These are phyloP conservation scores for Trachymyrmex cornetzi DNA, from an alignment of 1,140 invertebrate genomes.

Conservation along the genomic window DNA sequence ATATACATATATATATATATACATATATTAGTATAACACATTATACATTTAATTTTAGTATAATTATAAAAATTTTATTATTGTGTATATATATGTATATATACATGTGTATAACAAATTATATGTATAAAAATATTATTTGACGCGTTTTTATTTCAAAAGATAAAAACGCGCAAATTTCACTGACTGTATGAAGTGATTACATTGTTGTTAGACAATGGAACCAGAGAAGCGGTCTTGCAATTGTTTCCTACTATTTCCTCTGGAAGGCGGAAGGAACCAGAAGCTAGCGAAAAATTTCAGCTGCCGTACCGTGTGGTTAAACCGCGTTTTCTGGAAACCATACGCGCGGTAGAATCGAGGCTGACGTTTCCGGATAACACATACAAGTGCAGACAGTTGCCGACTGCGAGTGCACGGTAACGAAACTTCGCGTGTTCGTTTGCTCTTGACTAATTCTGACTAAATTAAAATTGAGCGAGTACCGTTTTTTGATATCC, in stretches of 20 bases:
- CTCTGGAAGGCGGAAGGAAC: constrained; percentile 1
- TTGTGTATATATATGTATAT: not conserved
- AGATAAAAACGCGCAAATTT: not conserved
- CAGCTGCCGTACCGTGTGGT: not conserved
- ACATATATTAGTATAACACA: not conserved
- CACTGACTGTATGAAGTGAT: not conserved
- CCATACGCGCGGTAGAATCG: constrained; percentile 34
- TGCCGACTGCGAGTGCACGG: not conserved
- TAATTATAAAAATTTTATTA: constrained; percentile 13
- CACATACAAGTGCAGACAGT: constrained; percentile 5
- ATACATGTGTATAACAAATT: not conserved
- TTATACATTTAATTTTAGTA: not conserved
- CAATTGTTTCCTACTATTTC: constrained; percentile 50
- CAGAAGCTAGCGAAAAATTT: constrained; percentile 39
- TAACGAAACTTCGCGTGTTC: not conserved
- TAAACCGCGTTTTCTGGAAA: constrained; percentile 38
- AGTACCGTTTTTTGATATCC: not conserved
- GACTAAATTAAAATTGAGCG: constrained; percentile 42
- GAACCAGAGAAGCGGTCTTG: not conserved
- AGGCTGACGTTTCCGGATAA: constrained; percentile 39
- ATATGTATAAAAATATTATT: not conserved
- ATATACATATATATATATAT: too few relatives aligned
- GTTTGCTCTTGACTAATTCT: constrained; percentile 26
- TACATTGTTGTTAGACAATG: not conserved
- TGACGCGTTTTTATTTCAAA: not conserved